Percentiles rank a stretch among this genome's conserved stretches.
Evolutionary conservation across 2,888 invertebrate species (phyloP).

Genomic region (Polymixis lichenea): DNA sequence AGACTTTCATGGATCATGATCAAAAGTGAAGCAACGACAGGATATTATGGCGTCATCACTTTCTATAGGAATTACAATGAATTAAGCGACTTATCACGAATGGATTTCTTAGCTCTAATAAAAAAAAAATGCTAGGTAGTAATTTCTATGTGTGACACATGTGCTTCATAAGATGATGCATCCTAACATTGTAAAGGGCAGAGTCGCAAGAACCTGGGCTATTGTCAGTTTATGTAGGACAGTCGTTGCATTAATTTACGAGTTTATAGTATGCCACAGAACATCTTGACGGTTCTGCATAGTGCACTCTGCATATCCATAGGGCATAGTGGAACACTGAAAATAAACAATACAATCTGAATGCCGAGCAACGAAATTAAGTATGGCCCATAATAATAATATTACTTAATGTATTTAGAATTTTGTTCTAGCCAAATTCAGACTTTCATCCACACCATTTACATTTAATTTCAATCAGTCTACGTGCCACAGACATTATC

Average conservation of each 20-base stretch:
- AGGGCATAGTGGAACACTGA: background rate
- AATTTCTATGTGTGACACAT: background rate
- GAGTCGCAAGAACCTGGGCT: constrained; percentile 10
- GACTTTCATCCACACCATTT: background rate
- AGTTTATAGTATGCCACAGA: constrained; percentile 14
- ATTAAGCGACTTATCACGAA: too few relatives aligned
- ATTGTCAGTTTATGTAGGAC: constrained; percentile 25
- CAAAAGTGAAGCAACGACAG: background rate
- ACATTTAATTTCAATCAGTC: background rate
- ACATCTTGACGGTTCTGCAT: background rate
- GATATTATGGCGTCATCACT: constrained; percentile 6
- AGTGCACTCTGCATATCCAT: background rate
- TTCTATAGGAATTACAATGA: background rate
- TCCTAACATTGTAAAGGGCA: constrained; percentile 9
- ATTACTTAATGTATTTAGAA: background rate
- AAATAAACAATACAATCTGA: constrained; percentile 15
- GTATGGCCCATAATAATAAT: background rate
- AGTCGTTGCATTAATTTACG: constrained; percentile 23
- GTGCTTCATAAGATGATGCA: background rate
- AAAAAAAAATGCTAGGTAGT: background rate
- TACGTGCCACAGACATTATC: background rate
- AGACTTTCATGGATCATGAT: background rate
- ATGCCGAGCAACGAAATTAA: constrained; percentile 5
- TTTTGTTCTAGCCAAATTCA: background rate
- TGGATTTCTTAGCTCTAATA: background rate